These are phyloP conservation scores for Melanotaenia pygmaea DNA, from an alignment of 2,797 vertebrate genomes.

Conservation along the genomic window DNA sequence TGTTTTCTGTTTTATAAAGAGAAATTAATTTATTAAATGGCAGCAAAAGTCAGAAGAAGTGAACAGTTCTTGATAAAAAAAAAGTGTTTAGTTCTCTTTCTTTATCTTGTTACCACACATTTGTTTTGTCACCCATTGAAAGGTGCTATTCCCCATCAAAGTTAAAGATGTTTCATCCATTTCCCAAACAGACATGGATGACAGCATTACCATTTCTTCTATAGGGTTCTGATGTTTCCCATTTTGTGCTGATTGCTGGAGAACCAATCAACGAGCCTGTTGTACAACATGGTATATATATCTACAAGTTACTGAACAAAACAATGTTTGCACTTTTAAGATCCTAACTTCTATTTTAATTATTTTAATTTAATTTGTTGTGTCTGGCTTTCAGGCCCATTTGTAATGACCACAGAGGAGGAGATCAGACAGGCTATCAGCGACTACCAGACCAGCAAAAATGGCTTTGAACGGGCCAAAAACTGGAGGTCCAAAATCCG, in stretches of 20 bases:
- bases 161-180: background rate
- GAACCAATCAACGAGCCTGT: constrained; percentile 83
- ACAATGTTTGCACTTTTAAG: background rate
- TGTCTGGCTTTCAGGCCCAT: constrained; percentile 73
- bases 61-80: background rate
- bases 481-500: constrained; percentile 85
- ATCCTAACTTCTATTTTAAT: background rate
- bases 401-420: constrained; percentile 87
- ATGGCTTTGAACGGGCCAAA: constrained; percentile 84
- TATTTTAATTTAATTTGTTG: background rate
- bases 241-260: constrained; percentile 85
- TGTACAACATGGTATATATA: constrained; percentile 73
- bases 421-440: constrained; percentile 83
- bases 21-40: background rate
- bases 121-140: background rate
- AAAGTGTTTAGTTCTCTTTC: background rate
- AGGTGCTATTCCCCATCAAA: background rate
- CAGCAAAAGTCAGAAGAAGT: background rate
- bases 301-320: constrained; percentile 1
- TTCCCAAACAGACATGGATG: background rate
- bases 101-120: background rate
- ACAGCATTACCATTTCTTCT: background rate
- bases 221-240: constrained; percentile 77
- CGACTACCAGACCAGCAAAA: constrained; percentile 79
- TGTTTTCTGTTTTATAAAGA: background rate